These are phyloP conservation scores for Xestia ashworthii DNA, from an alignment of 2,888 invertebrate species.

Conservation along the genomic window DNA sequence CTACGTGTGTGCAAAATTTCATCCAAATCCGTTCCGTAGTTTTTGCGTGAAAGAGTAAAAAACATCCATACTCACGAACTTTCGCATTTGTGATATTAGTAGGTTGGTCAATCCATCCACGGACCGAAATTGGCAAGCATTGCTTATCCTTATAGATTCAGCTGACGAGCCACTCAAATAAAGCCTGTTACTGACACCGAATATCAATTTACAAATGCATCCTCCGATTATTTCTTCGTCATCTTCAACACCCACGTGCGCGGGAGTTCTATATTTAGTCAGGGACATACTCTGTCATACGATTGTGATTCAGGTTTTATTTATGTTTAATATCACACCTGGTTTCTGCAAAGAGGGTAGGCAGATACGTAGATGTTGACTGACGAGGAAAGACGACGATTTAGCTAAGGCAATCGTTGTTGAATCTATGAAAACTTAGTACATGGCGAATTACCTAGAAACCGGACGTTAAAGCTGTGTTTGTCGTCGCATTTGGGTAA, in stretches of 20 bases:
- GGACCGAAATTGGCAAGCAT: not conserved
- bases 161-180: not conserved
- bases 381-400: not conserved
- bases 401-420: not conserved
- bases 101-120: not conserved
- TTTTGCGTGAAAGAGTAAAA: too few species aligned
- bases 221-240: conserved; percentile 18
- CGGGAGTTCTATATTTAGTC: conserved; percentile 44
- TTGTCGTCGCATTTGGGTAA: not conserved
- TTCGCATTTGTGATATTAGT: too few species aligned
- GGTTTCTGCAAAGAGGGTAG: not conserved
- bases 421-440: not conserved
- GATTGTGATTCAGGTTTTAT: conserved; percentile 43
- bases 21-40: too few species aligned
- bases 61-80: too few species aligned
- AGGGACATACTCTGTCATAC: conserved; percentile 38
- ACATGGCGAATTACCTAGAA: not conserved
- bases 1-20: too few species aligned
- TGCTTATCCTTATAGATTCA: not conserved
- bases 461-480: not conserved
- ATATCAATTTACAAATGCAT: conserved; percentile 23
- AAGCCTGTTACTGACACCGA: not conserved
- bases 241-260: conserved; percentile 28
- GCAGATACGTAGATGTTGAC: not conserved
- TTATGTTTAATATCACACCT: conserved; percentile 12